phyloP scores from a whole-genome alignment of 2,797 vertebrate species.

The Epinephelus malabaricus region DNA sequence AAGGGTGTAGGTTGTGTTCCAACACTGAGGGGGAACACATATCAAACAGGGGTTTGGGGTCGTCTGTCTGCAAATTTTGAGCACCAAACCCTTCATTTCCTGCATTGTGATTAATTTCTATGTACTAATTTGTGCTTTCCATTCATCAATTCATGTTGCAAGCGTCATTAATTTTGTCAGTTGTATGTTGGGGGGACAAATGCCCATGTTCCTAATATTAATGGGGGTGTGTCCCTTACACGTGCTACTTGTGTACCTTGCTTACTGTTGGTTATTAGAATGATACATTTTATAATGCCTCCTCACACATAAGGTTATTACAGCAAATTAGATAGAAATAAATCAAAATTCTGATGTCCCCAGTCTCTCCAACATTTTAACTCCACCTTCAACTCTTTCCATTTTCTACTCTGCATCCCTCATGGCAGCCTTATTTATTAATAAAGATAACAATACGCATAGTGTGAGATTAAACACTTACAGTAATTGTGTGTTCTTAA shows the following conservation, averaged over 20 bases:
- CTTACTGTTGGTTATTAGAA: background rate
- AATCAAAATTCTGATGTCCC: background rate
- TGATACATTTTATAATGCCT: background rate
- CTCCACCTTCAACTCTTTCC: background rate
- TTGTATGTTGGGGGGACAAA: no score
- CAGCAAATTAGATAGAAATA: background rate
- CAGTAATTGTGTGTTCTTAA: constrained; percentile 9
- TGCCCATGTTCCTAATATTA: no score
- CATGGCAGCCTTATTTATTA: constrained; percentile 6
- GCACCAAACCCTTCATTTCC: no score
- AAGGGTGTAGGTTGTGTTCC: no score
- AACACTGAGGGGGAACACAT: no score
- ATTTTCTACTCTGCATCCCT: background rate
- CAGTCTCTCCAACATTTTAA: background rate
- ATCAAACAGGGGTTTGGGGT: no score
- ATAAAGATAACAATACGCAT: constrained; percentile 6
- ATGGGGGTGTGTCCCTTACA: no score
- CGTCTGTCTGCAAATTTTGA: no score
- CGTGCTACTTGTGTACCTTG: background rate
- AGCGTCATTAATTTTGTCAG: no score
- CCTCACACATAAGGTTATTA: background rate
- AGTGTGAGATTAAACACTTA: constrained; percentile 13
- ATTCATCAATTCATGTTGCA: no score
- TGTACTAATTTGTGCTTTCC: no score
- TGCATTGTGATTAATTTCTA: no score